These are phyloP conservation scores for Diplazon laetatorius DNA, from an alignment of 2,888 invertebrate species.

Conservation along the genomic window DNA sequence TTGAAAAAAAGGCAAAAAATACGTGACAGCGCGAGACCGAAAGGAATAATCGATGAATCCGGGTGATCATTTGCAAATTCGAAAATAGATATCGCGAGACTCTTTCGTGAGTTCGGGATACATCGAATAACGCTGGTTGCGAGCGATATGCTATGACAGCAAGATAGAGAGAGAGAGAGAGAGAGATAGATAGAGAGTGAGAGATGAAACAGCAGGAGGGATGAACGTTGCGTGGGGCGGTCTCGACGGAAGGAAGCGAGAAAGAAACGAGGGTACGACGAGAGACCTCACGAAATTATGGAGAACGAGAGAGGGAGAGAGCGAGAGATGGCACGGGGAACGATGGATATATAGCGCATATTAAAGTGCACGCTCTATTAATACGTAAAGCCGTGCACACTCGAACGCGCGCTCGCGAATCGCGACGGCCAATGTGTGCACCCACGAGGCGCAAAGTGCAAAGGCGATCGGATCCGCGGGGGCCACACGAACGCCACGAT, in stretches of 20 bases:
- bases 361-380: conserved; percentile 67
- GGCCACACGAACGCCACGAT: conserved; percentile 35
- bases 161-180: background rate
- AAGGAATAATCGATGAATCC: conserved; percentile 21
- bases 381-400: conserved; percentile 60
- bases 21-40: background rate
- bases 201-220: background rate
- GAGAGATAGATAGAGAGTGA: background rate
- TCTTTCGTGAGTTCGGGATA: conserved; percentile 3
- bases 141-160: background rate
- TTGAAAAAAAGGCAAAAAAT: too few species aligned
- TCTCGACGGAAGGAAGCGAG: conserved; percentile 14
- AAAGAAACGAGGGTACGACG: background rate
- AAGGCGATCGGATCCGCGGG: conserved; percentile 49
- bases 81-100: conserved; percentile 15
- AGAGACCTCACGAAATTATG: too few species aligned
- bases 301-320: conserved; percentile 3
- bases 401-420: conserved; percentile 49
- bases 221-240: conserved; percentile 18
- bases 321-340: conserved; percentile 2
- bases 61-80: background rate
- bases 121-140: background rate
- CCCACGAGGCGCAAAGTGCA: conserved; percentile 58
- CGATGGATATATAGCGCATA: conserved; percentile 23
- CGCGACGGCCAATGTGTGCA: conserved; percentile 57